These are phyloP conservation scores for Dufourea novaeangliae DNA, from an alignment of 1,140 invertebrate genomes.

Conservation along the genomic window DNA sequence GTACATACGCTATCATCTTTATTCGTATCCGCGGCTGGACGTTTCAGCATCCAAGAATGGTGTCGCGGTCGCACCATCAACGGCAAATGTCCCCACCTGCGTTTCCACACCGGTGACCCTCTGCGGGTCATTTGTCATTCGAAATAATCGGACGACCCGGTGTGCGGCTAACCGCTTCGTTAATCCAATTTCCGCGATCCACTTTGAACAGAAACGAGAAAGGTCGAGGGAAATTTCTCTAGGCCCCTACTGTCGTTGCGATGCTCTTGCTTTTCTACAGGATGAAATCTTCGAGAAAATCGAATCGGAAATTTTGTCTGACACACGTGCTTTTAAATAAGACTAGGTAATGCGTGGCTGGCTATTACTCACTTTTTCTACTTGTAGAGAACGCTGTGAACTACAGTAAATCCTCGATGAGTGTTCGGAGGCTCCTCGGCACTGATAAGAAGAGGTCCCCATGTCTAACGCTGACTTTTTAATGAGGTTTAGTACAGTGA, in stretches of 20 bases:
- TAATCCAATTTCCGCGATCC: constrained; percentile 68
- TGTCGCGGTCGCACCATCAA: constrained; percentile 14
- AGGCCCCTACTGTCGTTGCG: neutral
- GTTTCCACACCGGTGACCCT: constrained; percentile 4
- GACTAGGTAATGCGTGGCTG: too few species aligned
- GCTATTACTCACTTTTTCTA: too few species aligned
- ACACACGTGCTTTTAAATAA: too few species aligned
- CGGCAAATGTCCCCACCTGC: constrained; percentile 9
- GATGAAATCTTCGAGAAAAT: too few species aligned
- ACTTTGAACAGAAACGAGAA: neutral
- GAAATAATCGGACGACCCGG: constrained; percentile 59
- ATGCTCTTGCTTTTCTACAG: neutral
- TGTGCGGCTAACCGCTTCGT: constrained; percentile 64
- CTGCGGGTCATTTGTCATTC: constrained; percentile 68
- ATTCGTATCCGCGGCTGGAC: neutral
- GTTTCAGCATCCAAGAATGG: neutral
- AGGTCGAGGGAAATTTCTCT: constrained; percentile 9
- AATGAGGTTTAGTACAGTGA: too few species aligned
- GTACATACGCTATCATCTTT: neutral
- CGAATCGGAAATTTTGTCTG: too few species aligned
- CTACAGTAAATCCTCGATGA: too few species aligned
- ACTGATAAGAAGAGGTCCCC: too few species aligned
- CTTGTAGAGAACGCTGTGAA: too few species aligned
- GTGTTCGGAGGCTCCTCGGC: too few species aligned
- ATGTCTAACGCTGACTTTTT: too few species aligned